Base-by-base conservation (phyloP, 2,113 vertebrate genomes). In the Semnopithecus entellus region DNA sequence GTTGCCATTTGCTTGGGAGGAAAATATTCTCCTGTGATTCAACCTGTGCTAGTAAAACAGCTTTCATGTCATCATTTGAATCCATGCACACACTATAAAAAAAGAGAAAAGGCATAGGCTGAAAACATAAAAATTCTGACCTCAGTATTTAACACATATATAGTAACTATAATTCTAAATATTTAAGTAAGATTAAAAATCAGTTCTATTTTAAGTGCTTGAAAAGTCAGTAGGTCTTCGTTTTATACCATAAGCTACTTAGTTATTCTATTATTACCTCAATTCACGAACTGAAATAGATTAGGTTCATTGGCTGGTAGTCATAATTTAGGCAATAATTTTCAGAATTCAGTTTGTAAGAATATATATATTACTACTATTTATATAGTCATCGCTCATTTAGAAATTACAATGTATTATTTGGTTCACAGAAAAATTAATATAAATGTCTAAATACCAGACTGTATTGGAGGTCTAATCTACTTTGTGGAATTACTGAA, bases 1-100 rank as follows among this genome's bases (percentile, higher is more conserved):
- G 99, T 87, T 99, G 99, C 99, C 99, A 99, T 61, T 92, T 99
- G 88, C 99, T 99, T 45, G 98, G 97, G 76, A 90, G 87, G 89
- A 99, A 98, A 76, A 99, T 72, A 17, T 98, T 99, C 85, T 99
- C 99, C 59, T 98, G 98, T 57, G 99, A 99, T 93, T 99, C 99
- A 4, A 98, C 99, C 98, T 99, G 99, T 5, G 99, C 99, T 96
- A 99, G 98, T 50, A 99, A 97, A 59, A 99, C 99, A 57, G 99
- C 99, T 98, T 99, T 99, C 93, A 98, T 98, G 64, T 99, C 99
- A 85, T 99, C 99, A 16, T 99, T 99, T 89, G 99, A 99, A 96
- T 99, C 99, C 90, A 99, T 98, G 88, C 99, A 99, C 92, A 99
- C 98, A 95, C 99, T 99, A 52, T 16, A 98, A 81, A 97, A 84